A percentile compares a stretch with the other conserved stretches of the same genome.
phyloP scores from a whole-genome alignment of 2,797 vertebrate genomes.

The Triplophysa bombifrons region DNA sequence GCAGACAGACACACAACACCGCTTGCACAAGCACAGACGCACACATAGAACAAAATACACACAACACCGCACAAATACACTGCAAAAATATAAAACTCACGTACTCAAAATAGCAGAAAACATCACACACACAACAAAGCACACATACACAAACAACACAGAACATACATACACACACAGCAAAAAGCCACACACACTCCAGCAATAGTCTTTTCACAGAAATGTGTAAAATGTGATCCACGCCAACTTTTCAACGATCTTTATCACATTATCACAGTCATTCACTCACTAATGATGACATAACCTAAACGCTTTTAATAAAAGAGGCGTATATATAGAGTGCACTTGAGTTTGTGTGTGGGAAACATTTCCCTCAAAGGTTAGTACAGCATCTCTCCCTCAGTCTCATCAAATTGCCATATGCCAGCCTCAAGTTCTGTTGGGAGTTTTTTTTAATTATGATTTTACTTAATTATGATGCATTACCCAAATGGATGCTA shows the following conservation, averaged over 20 bases:
- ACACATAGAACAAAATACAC: no score
- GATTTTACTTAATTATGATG: constrained; percentile 15
- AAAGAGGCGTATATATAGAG: constrained; percentile 22
- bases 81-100: not conserved
- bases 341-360: constrained; percentile 29
- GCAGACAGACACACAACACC: no score
- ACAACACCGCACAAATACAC: no score
- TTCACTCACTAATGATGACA: constrained; percentile 6
- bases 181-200: not conserved
- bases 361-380: constrained; percentile 3
- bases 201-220: not conserved
- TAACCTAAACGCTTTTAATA: constrained; percentile 7
- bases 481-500: constrained; percentile 3
- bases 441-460: not conserved
- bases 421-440: not conserved
- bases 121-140: no score
- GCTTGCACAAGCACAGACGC: no score
- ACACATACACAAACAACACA: no score
- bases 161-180: not conserved
- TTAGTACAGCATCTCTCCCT: not conserved
- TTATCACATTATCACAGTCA: not conserved
- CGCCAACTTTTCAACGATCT: not conserved
- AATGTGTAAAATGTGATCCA: not conserved
- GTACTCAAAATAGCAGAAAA: not conserved
- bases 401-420: not conserved